phyloP scores from a whole-genome alignment of 1,140 invertebrate species.

The Nymphalis io region DNA sequence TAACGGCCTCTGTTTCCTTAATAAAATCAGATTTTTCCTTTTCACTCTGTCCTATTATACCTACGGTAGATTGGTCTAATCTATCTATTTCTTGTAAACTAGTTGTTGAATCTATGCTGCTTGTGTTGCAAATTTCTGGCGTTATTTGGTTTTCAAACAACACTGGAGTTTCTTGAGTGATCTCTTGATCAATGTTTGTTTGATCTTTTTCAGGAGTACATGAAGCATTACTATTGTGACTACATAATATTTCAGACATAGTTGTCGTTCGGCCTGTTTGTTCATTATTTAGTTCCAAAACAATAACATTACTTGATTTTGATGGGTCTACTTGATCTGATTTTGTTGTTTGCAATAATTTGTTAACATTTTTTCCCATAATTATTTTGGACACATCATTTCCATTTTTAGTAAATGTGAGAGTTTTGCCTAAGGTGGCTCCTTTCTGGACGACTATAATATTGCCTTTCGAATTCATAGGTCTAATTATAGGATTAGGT shows the following conservation, averaged over 20 bases:
- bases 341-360: slow-evolving; percentile 71
- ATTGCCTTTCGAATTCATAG: slow-evolving; percentile 68
- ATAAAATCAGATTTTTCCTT: slow-evolving; percentile 55
- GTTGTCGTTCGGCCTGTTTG: slow-evolving; percentile 67
- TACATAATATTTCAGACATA: slow-evolving; percentile 74
- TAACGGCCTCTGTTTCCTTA: slow-evolving; percentile 56
- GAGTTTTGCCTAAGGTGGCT: slow-evolving; percentile 68
- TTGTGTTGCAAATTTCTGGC: slow-evolving; percentile 68
- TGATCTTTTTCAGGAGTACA: slow-evolving; percentile 49
- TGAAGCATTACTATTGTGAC: slow-evolving; percentile 46
- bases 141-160: slow-evolving; percentile 74
- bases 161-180: slow-evolving; percentile 82
- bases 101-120: slow-evolving; percentile 72
- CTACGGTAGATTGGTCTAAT: slow-evolving; percentile 54
- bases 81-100: slow-evolving; percentile 67
- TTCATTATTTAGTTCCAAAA: slow-evolving; percentile 76
- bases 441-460: slow-evolving; percentile 78
- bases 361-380: slow-evolving; percentile 77
- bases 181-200: slow-evolving; percentile 53
- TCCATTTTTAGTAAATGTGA: slow-evolving; percentile 74
- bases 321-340: slow-evolving; percentile 60
- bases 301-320: slow-evolving; percentile 73
- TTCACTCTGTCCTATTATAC: slow-evolving; percentile 56
- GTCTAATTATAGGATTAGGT: slow-evolving; percentile 67
- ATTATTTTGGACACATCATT: slow-evolving; percentile 78